Evolutionary conservation across 2,113 vertebrate species (phyloP), one percentile per base, ranked within the genome.

Genomic region (Tyrannus savana): DNA sequence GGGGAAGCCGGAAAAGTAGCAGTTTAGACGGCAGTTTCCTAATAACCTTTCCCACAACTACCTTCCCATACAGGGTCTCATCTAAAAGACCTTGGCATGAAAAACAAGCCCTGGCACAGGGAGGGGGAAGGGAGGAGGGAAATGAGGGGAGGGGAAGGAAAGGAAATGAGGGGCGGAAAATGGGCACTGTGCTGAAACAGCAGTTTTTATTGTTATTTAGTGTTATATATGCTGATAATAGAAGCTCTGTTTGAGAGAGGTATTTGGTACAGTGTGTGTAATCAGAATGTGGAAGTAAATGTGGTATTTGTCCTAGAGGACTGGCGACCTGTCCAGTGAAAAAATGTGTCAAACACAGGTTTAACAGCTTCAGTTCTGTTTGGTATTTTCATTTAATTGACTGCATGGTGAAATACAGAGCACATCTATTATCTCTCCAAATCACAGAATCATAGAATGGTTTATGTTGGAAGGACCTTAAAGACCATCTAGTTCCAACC

Each of bases 11-110:
- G 96, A 97, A 97, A 95, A 73, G 95, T 93, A 93, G 72, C 85
- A 87, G 66, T 89, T 88, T 83, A 82, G 88, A 63, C 0, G 41
- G 49, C 83, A 63, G 78, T 97, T 96, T 97, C 95, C 96, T 97
- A 95, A 93, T 94, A 97, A 96, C 95, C 94, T 97, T 96, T 97
- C 95, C 95, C 94, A 95, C 84, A 96, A 58, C 84, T 93, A 82
- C 62, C 74, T 96, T 97, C 79, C 86, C 50, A 50, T 95, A 39
- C 60, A 56, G 58, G 49, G 77, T 66, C 86, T 84, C 90, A 81
- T 78, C 71, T 90, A 76, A 85, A 78, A 72, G 53, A 67, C 74
- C 66, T 88, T 96, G 87, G 84, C 92, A 79, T 35, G 67, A 77
- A 81, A 96, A 96, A 55, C 37, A 93, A 93, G 59, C 53, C 41